phyloP scores from a whole-genome alignment of 2,888 invertebrate genomes.

The Lepidocyrtinus sp. region DNA sequence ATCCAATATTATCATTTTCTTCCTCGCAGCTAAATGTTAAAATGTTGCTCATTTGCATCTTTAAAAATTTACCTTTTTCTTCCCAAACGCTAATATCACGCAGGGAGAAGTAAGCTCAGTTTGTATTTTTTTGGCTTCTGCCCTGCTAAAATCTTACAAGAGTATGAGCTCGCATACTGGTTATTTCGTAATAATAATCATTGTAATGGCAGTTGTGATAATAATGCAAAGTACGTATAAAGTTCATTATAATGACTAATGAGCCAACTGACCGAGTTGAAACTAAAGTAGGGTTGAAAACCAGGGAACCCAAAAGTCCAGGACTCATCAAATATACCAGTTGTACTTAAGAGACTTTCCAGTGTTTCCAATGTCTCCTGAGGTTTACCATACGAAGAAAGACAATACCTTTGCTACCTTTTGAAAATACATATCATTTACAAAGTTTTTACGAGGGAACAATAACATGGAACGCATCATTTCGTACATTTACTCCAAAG shows the following conservation, averaged over 20 bases:
- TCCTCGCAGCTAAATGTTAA: background rate
- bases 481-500: no score
- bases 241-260: slow-evolving; percentile 66
- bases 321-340: slow-evolving; percentile 35
- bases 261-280: slow-evolving; percentile 63
- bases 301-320: slow-evolving; percentile 28
- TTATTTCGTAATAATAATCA: background rate
- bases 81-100: background rate
- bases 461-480: background rate
- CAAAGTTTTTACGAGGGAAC: slow-evolving; percentile 29
- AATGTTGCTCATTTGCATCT: slow-evolving; percentile 54
- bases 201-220: background rate
- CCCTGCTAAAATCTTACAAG: no score
- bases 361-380: slow-evolving; percentile 19
- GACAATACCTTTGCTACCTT: background rate
- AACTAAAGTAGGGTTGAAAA: slow-evolving; percentile 49
- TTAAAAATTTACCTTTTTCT: slow-evolving; percentile 33
- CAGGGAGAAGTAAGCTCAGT: background rate
- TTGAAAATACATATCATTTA: slow-evolving; percentile 41
- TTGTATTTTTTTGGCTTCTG: background rate
- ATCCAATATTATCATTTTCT: no score
- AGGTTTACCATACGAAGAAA: background rate
- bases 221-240: slow-evolving; percentile 38
- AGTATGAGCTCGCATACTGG: background rate
- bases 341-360: slow-evolving; percentile 35